Percentiles rank a stretch among this genome's conserved stretches.
Conservation (phyloP, 2,797 vertebrate species). For the Hydrolagus colliei region DNA sequence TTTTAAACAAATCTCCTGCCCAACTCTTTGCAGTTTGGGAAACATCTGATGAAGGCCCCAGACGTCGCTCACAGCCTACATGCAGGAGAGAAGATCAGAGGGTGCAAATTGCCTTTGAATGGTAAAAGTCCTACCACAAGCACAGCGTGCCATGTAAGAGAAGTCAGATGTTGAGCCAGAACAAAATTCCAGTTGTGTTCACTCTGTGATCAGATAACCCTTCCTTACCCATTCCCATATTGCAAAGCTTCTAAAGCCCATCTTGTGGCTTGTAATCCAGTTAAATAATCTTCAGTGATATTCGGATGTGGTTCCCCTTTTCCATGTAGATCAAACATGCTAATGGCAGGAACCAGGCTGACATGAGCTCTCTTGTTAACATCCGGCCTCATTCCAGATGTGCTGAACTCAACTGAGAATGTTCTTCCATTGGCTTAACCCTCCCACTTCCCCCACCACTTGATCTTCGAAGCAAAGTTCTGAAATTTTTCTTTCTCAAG, state of each 20-base stretch:
- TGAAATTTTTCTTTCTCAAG: too few relatives aligned
- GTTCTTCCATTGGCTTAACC: too few relatives aligned
- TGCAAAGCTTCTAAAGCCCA: background rate
- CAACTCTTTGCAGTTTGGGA: background rate
- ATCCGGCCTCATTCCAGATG: too few relatives aligned
- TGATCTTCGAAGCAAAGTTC: too few relatives aligned
- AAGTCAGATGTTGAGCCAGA: background rate
- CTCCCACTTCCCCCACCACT: too few relatives aligned
- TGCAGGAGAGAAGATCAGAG: background rate
- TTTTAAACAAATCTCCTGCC: slow-evolving; percentile 5
- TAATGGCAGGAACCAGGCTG: background rate
- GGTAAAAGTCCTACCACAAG: background rate
- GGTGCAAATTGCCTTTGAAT: slow-evolving; percentile 13
- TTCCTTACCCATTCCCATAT: background rate
- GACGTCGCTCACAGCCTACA: background rate
- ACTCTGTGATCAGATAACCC: background rate
- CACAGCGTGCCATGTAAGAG: background rate
- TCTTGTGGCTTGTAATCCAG: background rate
- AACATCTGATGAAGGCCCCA: background rate
- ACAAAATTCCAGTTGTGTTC: background rate
- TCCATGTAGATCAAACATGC: background rate
- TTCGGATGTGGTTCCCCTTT: background rate
- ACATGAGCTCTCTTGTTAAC: background rate
- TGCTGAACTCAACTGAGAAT: background rate
- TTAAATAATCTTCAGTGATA: background rate